phyloP scores from a whole-genome alignment of 2,113 vertebrate species.

The Alosa alosa region DNA sequence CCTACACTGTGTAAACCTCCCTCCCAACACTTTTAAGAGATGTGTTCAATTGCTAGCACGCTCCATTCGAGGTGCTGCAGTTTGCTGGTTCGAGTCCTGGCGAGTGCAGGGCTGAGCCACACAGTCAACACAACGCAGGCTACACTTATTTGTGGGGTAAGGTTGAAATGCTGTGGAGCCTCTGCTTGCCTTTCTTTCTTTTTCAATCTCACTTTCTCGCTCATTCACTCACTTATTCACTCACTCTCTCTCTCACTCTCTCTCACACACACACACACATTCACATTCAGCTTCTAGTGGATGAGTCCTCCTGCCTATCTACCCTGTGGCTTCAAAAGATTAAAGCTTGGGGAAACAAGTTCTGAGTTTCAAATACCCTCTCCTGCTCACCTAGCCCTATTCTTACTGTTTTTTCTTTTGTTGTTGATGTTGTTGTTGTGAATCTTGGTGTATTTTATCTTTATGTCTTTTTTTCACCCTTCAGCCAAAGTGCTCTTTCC shows the following conservation, averaged over 20 bases:
- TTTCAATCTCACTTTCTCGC: background rate
- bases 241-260: background rate
- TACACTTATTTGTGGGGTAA: constrained; percentile 58
- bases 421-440: background rate
- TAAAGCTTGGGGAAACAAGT: constrained; percentile 44
- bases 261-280: background rate
- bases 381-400: background rate
- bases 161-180: constrained; percentile 59
- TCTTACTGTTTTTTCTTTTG: constrained; percentile 8
- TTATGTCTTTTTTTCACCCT: background rate
- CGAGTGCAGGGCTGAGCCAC: too few species aligned
- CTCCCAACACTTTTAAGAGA: too few species aligned
- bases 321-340: constrained; percentile 53
- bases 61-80: too few species aligned
- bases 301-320: constrained; percentile 40
- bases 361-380: constrained; percentile 28
- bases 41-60: too few species aligned
- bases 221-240: background rate
- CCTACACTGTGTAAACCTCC: too few species aligned
- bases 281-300: background rate
- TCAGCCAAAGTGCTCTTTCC: background rate
- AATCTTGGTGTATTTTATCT: background rate
- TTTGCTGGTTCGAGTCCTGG: too few species aligned
- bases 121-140: background rate
- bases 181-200: constrained; percentile 31